Base-by-base conservation (phyloP, 2,888 invertebrate genomes). In the Melieria crassipennis region DNA sequence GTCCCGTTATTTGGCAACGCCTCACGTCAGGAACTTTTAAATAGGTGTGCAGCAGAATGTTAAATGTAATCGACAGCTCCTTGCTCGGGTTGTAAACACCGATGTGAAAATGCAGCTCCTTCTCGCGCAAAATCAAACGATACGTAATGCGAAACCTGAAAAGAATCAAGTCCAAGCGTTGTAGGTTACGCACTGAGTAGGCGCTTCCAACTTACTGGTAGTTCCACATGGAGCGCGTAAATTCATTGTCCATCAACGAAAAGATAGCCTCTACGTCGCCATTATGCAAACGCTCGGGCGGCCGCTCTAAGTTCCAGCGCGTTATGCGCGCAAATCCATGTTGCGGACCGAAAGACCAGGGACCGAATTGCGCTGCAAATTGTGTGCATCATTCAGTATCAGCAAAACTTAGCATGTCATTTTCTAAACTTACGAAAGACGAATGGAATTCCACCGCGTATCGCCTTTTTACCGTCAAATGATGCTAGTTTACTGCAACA, bases 261-360 rank as follows among this genome's bases (percentile, higher is more conserved):
- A 98, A 95, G 81, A 96, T 91, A 4, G 96, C 96, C 87, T 95
- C 95, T 75, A 97, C 93, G 88, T 97, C 96, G 63, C 96, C 96
- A 85, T 94, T 95, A 74, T 94, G 93, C 80, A 96, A 88, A 78
- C 95, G 89, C 87, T 95, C 95, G 6, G 97, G 97, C 79, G 93
- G 91, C 85, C 95, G 93, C 87, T 96, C 96, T 78, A 96, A 89
- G 80, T 92, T 92, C 98, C 98, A 98, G 82, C 94, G 92, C 72
- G 94, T 92, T 84, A 97, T 94, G 83, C 97, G 91, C 68, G 97
- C 97, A 89, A 98, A 98, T 70, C 98, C 98, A 88, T 98, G 98
- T 84, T 97, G 96, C 5, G 98, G 97, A 5, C 98, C 97, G 88
- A 93, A 94, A 75, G 93, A 92, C 97, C 97, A 98, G 79, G 94